Evolutionary conservation across 2,888 invertebrate genomes (phyloP), one percentile per base, ranked within the genome.

Genomic region (Acrobasis repandana): DNA sequence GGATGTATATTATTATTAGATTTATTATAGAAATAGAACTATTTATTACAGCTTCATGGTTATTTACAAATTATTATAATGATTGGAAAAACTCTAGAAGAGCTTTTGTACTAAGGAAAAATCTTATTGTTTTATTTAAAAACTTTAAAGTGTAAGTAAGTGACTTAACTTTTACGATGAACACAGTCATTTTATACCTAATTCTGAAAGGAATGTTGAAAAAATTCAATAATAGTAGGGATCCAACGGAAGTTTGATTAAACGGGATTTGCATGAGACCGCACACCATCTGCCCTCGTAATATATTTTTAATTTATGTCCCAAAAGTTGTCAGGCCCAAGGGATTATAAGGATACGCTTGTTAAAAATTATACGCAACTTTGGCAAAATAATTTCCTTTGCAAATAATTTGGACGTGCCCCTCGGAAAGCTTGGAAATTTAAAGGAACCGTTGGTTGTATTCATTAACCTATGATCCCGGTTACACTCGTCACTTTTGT

Each of bases 271-370:
- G 82, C 88, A 85, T 88, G 79, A 80, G 79, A 75, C 82, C 78
- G 76, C 67, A 74, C 75, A 71, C 78, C 88, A 85, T 86, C 87
- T 88, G 89, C 74, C 76, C 76, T 75, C 75, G 77, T 86, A 85
- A 88, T 88, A 88, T 86, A 87, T 88, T 88, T 88, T 88, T 89
- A 89, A 90, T 90, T 88, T 88, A 88, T 88, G 82, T 84, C 81
- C 82, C 72, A 75, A 83, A 88, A 86, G 80, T 88, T 88, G 79
- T 79, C 75, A 76, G 77, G 70, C 77, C 72, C 68, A 73, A 71
- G 73, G 74, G 62, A 73, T 74, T 74, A 72, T 68, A 56, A 64
- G 68, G 65, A 72, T 73, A 72, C 66, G 74, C 75, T 80, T 82
- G 80, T 80, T 81, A 80, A 80, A 79, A 80, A 79, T 73, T 80